Evolutionary conservation across 1,140 invertebrate species (phyloP).

Genomic region (Contarinia nasturtii): DNA sequence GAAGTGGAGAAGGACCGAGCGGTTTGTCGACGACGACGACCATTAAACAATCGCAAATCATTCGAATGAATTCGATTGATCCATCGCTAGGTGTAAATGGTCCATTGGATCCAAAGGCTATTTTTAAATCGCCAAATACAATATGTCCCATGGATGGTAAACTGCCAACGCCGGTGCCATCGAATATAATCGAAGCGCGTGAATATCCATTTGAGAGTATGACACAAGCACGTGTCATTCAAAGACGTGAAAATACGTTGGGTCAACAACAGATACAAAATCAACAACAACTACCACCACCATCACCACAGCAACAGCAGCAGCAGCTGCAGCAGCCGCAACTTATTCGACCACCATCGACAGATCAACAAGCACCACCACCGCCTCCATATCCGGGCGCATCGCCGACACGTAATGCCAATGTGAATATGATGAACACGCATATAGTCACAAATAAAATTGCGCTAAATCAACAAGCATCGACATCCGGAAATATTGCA

Average conservation of each 20-base stretch:
- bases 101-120: constrained; percentile 25
- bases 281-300: constrained; percentile 2
- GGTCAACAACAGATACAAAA: constrained; percentile 3
- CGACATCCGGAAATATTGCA: constrained; percentile 29
- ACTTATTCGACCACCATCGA: background rate
- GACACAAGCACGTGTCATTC: constrained; percentile 55
- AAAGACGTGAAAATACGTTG: constrained; percentile 25
- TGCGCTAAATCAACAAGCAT: constrained; percentile 9
- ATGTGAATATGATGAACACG: constrained; percentile 3
- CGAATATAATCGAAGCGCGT: constrained; percentile 24
- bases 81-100: constrained; percentile 2
- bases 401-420: background rate
- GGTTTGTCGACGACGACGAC: no score
- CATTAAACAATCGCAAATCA: background rate
- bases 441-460: constrained; percentile 1
- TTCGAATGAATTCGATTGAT: no score
- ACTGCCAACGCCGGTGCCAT: constrained; percentile 31
- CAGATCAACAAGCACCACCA: constrained; percentile 10
- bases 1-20: no score
- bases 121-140: constrained; percentile 64
- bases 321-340: background rate
- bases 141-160: constrained; percentile 61
- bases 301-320: constrained; percentile 17
- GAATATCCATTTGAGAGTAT: constrained; percentile 75
- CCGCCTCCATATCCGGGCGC: constrained; percentile 29